Evolutionary conservation across 2,888 invertebrate genomes (phyloP), one percentile per base, ranked within the genome.

Genomic region (Ormyrus rosae): DNA sequence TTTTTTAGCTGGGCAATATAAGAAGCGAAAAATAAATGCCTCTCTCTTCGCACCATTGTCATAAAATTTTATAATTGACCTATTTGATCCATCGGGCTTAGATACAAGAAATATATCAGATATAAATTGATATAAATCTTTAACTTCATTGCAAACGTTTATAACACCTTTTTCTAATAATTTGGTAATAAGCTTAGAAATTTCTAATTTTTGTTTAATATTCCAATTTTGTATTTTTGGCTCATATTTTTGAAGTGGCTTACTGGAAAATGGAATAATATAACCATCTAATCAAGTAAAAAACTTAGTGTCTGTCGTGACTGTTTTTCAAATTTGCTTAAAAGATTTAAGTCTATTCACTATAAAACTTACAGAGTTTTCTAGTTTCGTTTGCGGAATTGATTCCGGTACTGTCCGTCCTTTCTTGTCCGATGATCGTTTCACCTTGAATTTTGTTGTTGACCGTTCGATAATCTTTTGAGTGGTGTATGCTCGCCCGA

Each of bases 51-150:
- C 19, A 19, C 19, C 19, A 0, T 19, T 19, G 19, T 1, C 19
- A 19, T 19, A 19, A 69, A 83, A 83, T 34, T 83, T 84, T 6
- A 83, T 50, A 5, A 84, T 80, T 19, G 82, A 73, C 65, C 83
- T 73, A 45, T 71, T 74, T 5, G 63, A 73, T 2, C 81, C 81
- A 64, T 83, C 65, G 0, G 80, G 64, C 67, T 84, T 83, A 10
- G 72, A 56, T 19, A 73, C 60, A 0, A 83, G 61, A 65, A 84
- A 84, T 13, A 79, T 77, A 4, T 72, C 53, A 0, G 82, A 84
- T 4, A 83, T 65, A 69, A 83, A 83, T 34, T 83, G 82, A 19
- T 19, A 19, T 19, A 19, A 19, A 11, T 73, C 64, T 1, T 56
- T 56, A 45, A 65, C 46, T 5, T 65, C 45, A n/a, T 78, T 34